Percentiles rank a stretch among this genome's conserved stretches.
These are phyloP conservation scores for Pollenia griseotomentosa DNA, from an alignment of 2,888 invertebrate species.

Conservation along the genomic window DNA sequence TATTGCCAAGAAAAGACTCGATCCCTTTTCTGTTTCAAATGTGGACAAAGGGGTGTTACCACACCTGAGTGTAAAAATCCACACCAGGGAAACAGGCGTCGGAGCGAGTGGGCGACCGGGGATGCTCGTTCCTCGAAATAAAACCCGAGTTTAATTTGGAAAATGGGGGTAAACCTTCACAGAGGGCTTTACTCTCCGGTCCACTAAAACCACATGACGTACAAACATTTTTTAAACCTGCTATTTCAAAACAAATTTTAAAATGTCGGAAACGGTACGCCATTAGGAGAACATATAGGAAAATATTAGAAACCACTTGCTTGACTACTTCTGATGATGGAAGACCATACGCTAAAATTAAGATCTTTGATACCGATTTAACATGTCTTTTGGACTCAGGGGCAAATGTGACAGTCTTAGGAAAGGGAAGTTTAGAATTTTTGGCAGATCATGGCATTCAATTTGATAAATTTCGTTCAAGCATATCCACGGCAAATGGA, in stretches of 20 bases:
- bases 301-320: neutral
- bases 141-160: too few species aligned
- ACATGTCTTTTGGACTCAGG: neutral
- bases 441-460: neutral
- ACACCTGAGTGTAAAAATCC: neutral
- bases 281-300: neutral
- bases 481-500: neutral
- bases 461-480: neutral
- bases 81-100: conserved; percentile 21
- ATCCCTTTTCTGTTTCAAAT: neutral
- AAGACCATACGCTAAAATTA: neutral
- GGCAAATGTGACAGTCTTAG: neutral
- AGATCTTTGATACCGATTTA: neutral
- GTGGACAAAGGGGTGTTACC: neutral
- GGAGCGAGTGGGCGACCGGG: neutral
- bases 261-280: neutral
- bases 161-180: too few species aligned
- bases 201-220: neutral
- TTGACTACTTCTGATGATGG: neutral
- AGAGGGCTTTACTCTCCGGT: neutral
- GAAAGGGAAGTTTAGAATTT: neutral
- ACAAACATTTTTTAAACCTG: too few species aligned
- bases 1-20: neutral
- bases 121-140: too few species aligned
- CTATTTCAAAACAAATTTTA: too few species aligned